Base-by-base conservation (phyloP, 2,113 vertebrate species). In the Felis catus region DNA sequence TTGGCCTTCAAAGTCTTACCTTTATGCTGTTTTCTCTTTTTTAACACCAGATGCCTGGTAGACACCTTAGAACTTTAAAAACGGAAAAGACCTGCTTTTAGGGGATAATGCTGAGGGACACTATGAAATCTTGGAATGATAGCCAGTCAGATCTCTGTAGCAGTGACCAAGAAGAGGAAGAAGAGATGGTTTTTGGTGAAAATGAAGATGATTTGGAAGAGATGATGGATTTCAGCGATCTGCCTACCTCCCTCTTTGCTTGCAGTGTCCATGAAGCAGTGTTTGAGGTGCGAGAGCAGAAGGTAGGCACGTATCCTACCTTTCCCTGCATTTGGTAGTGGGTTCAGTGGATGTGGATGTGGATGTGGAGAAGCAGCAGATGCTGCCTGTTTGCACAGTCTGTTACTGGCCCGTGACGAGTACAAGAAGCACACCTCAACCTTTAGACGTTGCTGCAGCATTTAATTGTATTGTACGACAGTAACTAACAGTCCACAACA, bases 141-240 rank as follows among this genome's bases (percentile, higher is more conserved):
- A 99, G 99, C 98, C 99, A 98, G 96, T 99, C 99, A 0, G 99
- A 99, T 93, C 99, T 99, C 98, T 99, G 99, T 98, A 99, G 99
- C 98, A 99, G 99, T n/a, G 99, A 99, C 95, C 99, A 99, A 6
- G 99, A 99, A 79, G 99, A 99, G 83, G 99, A 99, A 94, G 99
- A 99, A 71, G 99, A 99, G 97, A 99, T 99, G 99, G 98, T 99
- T 96, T 99, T 99, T 97, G 99, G 99, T 29, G 99, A 99, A 98
- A 99, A 99, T 80, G 99, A 99, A 93, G 99, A 99, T 2, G 99
- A 99, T 19, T 98, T 98, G 79, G 99, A 99, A 70, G 99, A 99
- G 98, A 99, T 99, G 99, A 99, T 99, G 99, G 99, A 99, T 98
- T 98, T 99, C 55, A 99, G 99, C 53, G 99, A 99, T 97, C 98